Percentiles rank a stretch among this genome's conserved stretches.
phyloP scores from a whole-genome alignment of 2,113 vertebrate genomes.

The Osmerus eperlanus region DNA sequence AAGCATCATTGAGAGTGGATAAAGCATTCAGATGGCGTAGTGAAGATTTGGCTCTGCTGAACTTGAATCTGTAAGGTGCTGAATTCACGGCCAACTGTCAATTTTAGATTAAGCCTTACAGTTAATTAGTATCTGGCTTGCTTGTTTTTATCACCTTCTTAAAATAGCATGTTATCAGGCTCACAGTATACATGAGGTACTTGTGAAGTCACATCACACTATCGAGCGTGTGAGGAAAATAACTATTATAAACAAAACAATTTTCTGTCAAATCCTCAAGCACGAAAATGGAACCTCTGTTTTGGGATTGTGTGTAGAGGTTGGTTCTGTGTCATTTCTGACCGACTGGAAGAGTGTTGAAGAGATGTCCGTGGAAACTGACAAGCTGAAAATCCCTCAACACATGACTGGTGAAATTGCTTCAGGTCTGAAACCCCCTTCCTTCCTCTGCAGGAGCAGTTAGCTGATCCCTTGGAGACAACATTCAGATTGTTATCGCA shows the following conservation, averaged over 20 bases:
- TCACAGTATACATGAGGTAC: neutral
- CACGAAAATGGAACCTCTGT: neutral
- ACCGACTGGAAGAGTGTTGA: neutral
- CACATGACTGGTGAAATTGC: neutral
- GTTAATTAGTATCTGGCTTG: too few species aligned
- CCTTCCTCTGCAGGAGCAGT: too few species aligned
- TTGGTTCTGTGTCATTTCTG: neutral
- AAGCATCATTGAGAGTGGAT: slow-evolving; percentile 8
- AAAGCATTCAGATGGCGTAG: slow-evolving; percentile 14
- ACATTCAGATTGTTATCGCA: too few species aligned
- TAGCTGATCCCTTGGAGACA: too few species aligned
- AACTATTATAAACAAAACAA: too few species aligned
- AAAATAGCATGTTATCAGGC: too few species aligned
- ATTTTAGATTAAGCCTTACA: neutral
- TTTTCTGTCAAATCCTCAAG: too few species aligned
- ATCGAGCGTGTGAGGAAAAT: neutral
- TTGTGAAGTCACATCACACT: neutral
- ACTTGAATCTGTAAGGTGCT: neutral
- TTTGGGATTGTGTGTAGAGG: neutral
- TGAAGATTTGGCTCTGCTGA: slow-evolving; percentile 2
- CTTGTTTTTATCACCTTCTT: too few species aligned
- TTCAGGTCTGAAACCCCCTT: neutral
- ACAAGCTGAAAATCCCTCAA: neutral
- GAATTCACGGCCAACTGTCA: slow-evolving; percentile 8
- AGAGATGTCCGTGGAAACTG: neutral